Evolutionary conservation across 2,113 vertebrate genomes (phyloP).

Genomic region (Bubalus kerabau): DNA sequence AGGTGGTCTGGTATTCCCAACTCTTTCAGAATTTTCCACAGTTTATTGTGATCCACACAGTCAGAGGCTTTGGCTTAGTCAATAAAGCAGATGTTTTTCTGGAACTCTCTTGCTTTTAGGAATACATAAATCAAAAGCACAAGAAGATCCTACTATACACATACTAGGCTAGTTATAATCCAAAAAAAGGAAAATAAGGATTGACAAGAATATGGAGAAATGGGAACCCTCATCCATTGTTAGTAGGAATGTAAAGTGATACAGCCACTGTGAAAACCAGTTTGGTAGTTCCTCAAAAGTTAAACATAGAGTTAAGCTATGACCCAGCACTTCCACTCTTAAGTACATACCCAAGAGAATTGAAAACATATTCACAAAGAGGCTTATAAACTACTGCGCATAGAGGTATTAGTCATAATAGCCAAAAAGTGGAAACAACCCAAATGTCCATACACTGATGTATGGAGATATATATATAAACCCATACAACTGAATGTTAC

Average conservation of each 20-base stretch:
- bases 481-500: not conserved
- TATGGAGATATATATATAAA: not conserved
- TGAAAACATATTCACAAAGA: constrained; percentile 7
- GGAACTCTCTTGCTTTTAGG: not conserved
- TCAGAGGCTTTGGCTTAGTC: not conserved
- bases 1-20: not conserved
- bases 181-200: not conserved
- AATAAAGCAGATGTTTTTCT: not conserved
- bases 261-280: not conserved
- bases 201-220: not conserved
- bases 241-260: not conserved
- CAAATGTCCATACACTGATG: not conserved
- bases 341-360: not conserved
- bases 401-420: not conserved
- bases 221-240: not conserved
- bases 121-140: constrained; percentile 17
- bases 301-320: not conserved
- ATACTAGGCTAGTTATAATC: not conserved
- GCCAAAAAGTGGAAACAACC: not conserved
- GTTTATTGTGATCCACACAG: not conserved
- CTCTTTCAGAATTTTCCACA: not conserved
- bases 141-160: not conserved
- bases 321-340: not conserved
- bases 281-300: constrained; percentile 14
- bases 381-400: not conserved